A percentile compares a stretch with the other conserved stretches of the same genome.
These are phyloP conservation scores for Choristoneura fumiferana DNA, from an alignment of 1,140 invertebrate genomes.

Conservation along the genomic window DNA sequence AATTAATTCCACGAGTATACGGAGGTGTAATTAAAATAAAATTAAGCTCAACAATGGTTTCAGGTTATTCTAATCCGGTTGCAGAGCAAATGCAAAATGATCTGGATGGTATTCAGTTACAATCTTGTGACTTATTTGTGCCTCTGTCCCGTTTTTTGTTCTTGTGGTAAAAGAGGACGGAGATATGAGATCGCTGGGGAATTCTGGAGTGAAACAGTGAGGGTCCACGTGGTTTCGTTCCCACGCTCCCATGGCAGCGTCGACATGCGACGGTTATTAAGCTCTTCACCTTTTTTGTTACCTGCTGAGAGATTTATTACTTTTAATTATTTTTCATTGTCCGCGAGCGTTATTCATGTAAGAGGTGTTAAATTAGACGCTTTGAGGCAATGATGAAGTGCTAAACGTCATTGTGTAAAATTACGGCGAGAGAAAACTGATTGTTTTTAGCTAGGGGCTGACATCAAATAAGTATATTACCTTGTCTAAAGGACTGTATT, in stretches of 20 bases:
- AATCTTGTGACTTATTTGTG: neutral
- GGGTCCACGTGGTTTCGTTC: constrained; percentile 42
- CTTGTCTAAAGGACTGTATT: no score
- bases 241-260: constrained; percentile 47
- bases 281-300: constrained; percentile 70
- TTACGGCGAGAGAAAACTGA: constrained; percentile 29
- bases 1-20: constrained; percentile 2
- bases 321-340: constrained; percentile 76
- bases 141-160: neutral
- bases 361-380: constrained; percentile 59
- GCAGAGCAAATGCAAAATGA: constrained; percentile 18
- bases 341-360: constrained; percentile 51
- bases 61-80: constrained; percentile 45
- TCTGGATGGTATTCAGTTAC: neutral
- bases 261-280: constrained; percentile 68
- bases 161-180: neutral
- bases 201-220: no score
- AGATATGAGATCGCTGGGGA: constrained; percentile 8
- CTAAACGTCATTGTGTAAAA: constrained; percentile 29
- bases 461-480: no score
- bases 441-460: constrained; percentile 16
- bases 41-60: constrained; percentile 45
- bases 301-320: constrained; percentile 74
- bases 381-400: constrained; percentile 44
- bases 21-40: constrained; percentile 48